These are phyloP conservation scores for Acronicta aceris DNA, from an alignment of 2,888 invertebrate species.

Conservation along the genomic window DNA sequence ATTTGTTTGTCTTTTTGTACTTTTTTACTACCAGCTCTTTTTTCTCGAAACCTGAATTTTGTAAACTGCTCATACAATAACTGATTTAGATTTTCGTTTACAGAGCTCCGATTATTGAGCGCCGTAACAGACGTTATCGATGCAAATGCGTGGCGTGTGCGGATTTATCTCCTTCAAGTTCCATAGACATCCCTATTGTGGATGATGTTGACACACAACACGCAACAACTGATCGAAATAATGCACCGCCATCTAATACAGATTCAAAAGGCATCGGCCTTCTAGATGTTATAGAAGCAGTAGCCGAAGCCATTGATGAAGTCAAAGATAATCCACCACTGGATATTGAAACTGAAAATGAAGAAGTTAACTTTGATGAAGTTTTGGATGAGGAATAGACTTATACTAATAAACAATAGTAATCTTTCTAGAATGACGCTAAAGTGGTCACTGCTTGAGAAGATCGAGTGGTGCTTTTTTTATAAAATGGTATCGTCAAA, in stretches of 20 bases:
- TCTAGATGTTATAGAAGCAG: not conserved
- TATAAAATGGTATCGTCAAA: too few species aligned
- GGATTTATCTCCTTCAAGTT: slow-evolving; percentile 5
- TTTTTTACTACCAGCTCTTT: not conserved
- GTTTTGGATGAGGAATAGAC: slow-evolving; percentile 3
- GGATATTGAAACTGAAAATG: not conserved
- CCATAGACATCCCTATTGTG: not conserved
- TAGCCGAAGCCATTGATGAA: not conserved
- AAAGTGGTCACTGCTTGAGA: too few species aligned
- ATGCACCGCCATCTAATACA: not conserved
- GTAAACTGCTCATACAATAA: not conserved
- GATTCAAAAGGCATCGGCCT: not conserved
- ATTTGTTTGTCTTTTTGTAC: not conserved
- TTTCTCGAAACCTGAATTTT: too few species aligned
- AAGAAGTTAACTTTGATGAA: slow-evolving; percentile 3
- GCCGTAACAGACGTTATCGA: not conserved
- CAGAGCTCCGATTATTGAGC: slow-evolving; percentile 21
- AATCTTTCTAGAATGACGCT: too few species aligned
- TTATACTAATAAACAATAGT: not conserved
- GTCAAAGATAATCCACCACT: not conserved
- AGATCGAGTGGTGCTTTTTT: too few species aligned
- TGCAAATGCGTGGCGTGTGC: slow-evolving; percentile 27
- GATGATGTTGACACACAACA: not conserved
- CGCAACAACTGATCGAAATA: too few species aligned
- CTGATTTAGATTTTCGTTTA: slow-evolving; percentile 6